Evolutionary conservation across 2,113 vertebrate genomes (phyloP).

Genomic region (Dicentrarchus labrax): DNA sequence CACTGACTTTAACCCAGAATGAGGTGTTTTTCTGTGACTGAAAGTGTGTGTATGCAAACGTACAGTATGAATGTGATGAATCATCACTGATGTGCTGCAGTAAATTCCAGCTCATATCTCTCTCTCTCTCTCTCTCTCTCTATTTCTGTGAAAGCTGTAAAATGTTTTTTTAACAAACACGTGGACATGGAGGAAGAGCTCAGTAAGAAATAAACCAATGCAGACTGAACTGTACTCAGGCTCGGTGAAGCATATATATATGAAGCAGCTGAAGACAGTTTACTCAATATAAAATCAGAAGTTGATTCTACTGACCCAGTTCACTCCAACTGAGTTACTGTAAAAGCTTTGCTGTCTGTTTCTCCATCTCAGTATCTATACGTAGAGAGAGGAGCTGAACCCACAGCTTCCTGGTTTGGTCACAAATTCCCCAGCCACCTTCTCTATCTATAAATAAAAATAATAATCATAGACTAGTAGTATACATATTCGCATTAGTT

Average conservation of each 20-base stretch:
- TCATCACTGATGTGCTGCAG: background rate
- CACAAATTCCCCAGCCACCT: too few relatives aligned
- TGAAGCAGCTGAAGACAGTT: background rate
- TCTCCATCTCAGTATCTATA: too few relatives aligned
- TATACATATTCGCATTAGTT: too few relatives aligned
- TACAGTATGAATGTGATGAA: conserved; percentile 18
- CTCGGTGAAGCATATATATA: background rate
- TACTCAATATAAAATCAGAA: conserved; percentile 23
- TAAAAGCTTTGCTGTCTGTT: background rate
- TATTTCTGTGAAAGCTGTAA: background rate
- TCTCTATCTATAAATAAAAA: too few relatives aligned
- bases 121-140: background rate
- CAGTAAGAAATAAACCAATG: background rate
- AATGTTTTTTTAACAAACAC: background rate
- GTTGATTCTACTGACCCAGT: conserved; percentile 32
- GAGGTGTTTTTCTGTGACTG: background rate
- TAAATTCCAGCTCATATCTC: background rate
- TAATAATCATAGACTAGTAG: too few relatives aligned
- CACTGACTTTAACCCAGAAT: background rate
- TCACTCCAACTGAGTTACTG: background rate
- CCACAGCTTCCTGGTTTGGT: too few relatives aligned
- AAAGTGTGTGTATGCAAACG: background rate
- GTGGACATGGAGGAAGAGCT: background rate
- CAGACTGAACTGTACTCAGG: background rate
- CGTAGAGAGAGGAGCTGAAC: too few relatives aligned